A percentile compares a stretch with the other conserved stretches of the same genome.
Conservation (phyloP, 1,140 invertebrate species). For the Caenorhabditis inopinata region DNA sequence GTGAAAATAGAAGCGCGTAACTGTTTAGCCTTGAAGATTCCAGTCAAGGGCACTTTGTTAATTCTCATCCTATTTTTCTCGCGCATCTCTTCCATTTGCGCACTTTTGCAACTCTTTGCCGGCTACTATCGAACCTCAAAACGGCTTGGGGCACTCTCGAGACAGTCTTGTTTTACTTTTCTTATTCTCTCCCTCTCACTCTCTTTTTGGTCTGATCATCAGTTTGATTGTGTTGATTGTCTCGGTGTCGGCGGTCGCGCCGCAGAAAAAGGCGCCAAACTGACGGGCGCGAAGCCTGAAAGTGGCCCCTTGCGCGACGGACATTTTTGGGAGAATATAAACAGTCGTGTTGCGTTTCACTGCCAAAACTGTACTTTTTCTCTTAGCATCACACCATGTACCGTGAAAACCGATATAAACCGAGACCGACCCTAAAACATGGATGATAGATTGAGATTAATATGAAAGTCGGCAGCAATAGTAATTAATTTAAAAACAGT, state of each 20-base stretch:
- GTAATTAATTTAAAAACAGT: not conserved
- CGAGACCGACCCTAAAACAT: not conserved
- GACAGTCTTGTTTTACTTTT: not conserved
- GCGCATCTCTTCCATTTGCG: slow-evolving; percentile 24
- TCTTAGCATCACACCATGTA: not conserved
- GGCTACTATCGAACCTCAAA: slow-evolving; percentile 17
- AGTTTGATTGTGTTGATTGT: slow-evolving; percentile 29
- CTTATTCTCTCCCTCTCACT: not conserved
- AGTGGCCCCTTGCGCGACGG: slow-evolving; percentile 1
- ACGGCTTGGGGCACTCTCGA: slow-evolving; percentile 23
- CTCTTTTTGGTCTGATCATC: slow-evolving; percentile 21
- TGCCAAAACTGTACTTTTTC: not conserved
- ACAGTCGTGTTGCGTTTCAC: slow-evolving; percentile 16
- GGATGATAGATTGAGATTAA: not conserved
- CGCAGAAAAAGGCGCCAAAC: slow-evolving; percentile 31
- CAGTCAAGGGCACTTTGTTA: slow-evolving; percentile 31
- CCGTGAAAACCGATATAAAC: not conserved
- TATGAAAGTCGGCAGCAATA: not conserved
- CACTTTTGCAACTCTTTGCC: slow-evolving; percentile 29
- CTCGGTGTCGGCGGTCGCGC: slow-evolving; percentile 31
- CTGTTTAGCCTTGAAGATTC: slow-evolving; percentile 34
- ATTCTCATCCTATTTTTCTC: slow-evolving; percentile 31
- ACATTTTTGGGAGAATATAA: slow-evolving; percentile 29
- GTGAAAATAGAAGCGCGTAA: slow-evolving; percentile 29
- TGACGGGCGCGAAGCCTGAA: slow-evolving; percentile 19